Evolutionary conservation across 1,140 invertebrate genomes (phyloP), one percentile per base, ranked within the genome.

Genomic region (Lordiphosa clarofinis): DNA sequence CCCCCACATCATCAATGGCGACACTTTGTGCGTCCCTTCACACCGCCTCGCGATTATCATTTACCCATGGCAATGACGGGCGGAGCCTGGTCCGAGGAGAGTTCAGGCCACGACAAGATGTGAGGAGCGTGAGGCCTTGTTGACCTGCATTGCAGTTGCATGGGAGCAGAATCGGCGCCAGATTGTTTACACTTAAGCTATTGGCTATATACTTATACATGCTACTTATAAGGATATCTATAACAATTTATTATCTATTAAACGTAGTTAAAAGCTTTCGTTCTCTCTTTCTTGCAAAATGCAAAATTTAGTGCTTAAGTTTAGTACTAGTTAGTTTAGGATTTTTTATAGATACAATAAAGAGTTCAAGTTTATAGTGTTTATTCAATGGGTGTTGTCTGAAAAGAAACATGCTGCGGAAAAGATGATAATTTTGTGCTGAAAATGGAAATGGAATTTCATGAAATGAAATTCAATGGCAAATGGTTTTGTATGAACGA

Each of bases 41-140:
- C 87, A 28, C 87, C 87, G 54, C 87, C 87, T 37, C 82, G 87
- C n/a, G 87, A 88, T 62, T 88, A 88, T 65, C 73, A 86, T 52
- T 58, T 86, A 56, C 66, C 78, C 9, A 67, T 73, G 65, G 50
- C 62, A 47, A 73, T 69, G 12, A 68, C 52, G 35, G 56, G 48
- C 24, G 68, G 48, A n/a, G 60, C 47, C 40, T 65, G 65, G 65
- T 62, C 49, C 35, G 68, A 67, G 37, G 69, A 81, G 49, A 66
- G 43, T 12, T 58, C 76, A 31, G 58, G 57, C 49, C 75, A 82
- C 46, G 76, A 81, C 49, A 81, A 82, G 61, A 84, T 81, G 48
- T 81, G 50, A 70, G 42, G 21, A 19, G 37, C 52, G 38, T 57
- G 66, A 46, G 56, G 66, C 66, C 66, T 55, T 46, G 60, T 70